These are phyloP conservation scores for Siphamia tubifer DNA, from an alignment of 2,113 vertebrate species.

Conservation along the genomic window DNA sequence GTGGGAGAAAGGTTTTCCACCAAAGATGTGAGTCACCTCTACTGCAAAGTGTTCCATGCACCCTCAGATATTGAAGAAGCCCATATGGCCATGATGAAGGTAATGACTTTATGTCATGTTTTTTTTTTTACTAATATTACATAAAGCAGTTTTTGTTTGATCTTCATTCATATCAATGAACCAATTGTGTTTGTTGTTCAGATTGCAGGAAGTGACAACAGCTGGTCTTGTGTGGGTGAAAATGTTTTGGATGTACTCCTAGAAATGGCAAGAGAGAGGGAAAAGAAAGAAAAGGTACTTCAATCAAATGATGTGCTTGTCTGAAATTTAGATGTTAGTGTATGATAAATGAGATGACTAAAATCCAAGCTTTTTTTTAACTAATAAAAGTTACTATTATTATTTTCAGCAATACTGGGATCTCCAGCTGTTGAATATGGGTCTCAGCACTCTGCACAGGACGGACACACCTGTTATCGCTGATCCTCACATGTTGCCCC, in stretches of 20 bases:
- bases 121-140: not conserved
- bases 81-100: slow-evolving; percentile 65
- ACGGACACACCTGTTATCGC: not conserved
- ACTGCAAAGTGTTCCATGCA: slow-evolving; percentile 64
- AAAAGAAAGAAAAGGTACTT: slow-evolving; percentile 67
- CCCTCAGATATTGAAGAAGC: slow-evolving; percentile 47
- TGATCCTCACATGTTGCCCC: not conserved
- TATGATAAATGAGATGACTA: not conserved
- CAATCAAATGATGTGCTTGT: not conserved
- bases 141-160: not conserved
- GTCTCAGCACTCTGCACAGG: not conserved
- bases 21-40: slow-evolving; percentile 62
- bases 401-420: slow-evolving; percentile 75
- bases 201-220: slow-evolving; percentile 51
- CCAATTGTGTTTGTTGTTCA: slow-evolving; percentile 21
- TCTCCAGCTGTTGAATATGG: slow-evolving; percentile 67
- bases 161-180: not conserved
- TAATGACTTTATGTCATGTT: not conserved
- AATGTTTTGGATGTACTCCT: slow-evolving; percentile 73
- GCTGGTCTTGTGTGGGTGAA: slow-evolving; percentile 62
- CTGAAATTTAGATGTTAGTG: not conserved
- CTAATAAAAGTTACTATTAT: not conserved
- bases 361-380: not conserved
- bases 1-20: slow-evolving; percentile 56
- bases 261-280: slow-evolving; percentile 70